These are phyloP conservation scores for Hetaerina titia DNA, from an alignment of 2,888 invertebrate genomes.

Conservation along the genomic window DNA sequence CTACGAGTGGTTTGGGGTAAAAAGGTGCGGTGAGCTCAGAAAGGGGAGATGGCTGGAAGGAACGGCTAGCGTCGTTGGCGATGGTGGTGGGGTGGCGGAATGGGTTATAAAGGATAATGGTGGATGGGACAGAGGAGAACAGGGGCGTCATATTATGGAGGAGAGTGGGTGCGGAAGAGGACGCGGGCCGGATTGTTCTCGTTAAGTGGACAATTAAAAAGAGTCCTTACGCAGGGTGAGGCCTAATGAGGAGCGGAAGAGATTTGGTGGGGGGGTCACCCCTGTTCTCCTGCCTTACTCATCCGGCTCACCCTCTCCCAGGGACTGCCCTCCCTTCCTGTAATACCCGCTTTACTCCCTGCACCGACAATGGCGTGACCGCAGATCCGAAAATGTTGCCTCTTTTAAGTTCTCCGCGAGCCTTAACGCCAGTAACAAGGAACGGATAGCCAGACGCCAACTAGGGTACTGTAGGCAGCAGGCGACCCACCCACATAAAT, in stretches of 20 bases:
- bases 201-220: constrained; percentile 69
- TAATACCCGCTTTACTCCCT: background rate
- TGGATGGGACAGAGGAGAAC: background rate
- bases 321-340: background rate
- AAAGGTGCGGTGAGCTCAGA: background rate
- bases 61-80: background rate
- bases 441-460: background rate
- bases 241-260: constrained; percentile 67
- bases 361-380: background rate
- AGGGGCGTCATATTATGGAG: background rate
- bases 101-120: background rate
- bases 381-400: background rate
- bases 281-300: background rate
- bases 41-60: background rate
- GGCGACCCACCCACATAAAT: too few species aligned
- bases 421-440: background rate
- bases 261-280: background rate
- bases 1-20: too few species aligned
- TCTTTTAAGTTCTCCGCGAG: background rate
- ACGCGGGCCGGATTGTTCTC: constrained; percentile 65
- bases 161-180: background rate
- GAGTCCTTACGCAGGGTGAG: constrained; percentile 66
- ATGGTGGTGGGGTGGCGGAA: background rate
- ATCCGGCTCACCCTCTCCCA: background rate
- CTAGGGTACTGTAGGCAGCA: too few species aligned